These are phyloP conservation scores for Ictidomys tridecemlineatus DNA, from an alignment of 2,113 vertebrate species.

Conservation along the genomic window DNA sequence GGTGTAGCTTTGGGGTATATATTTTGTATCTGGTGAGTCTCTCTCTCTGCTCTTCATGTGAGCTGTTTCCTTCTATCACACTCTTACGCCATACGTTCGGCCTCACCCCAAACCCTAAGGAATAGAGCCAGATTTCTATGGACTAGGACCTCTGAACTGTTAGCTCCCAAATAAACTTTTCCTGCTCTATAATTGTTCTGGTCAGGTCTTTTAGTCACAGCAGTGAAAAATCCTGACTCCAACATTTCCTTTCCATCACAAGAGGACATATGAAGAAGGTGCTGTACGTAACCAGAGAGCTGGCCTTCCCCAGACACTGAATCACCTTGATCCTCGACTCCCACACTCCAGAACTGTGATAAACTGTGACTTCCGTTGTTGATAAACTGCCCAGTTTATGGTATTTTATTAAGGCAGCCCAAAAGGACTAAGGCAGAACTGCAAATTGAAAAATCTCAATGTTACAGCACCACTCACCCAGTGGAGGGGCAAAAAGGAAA, in stretches of 20 bases:
- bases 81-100: too few species aligned
- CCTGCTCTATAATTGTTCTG: too few species aligned
- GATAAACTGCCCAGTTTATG: background rate
- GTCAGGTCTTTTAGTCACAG: too few species aligned
- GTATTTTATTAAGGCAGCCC: background rate
- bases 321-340: background rate
- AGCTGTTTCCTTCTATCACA: too few species aligned
- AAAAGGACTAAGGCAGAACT: background rate
- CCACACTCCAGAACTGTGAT: background rate
- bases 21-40: too few species aligned
- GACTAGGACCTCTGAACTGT: too few species aligned
- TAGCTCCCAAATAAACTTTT: too few species aligned
- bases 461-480: background rate
- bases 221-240: too few species aligned
- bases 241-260: background rate
- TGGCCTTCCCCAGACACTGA: background rate
- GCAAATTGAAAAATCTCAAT: background rate
- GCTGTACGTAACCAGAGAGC: background rate
- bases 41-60: too few species aligned
- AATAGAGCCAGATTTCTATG: too few species aligned
- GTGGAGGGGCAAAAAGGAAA: background rate
- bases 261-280: background rate
- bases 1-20: too few species aligned
- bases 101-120: too few species aligned
- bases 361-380: background rate